These are phyloP conservation scores for Notocelia uddmanniana DNA, from an alignment of 2,888 invertebrate genomes.

Conservation along the genomic window DNA sequence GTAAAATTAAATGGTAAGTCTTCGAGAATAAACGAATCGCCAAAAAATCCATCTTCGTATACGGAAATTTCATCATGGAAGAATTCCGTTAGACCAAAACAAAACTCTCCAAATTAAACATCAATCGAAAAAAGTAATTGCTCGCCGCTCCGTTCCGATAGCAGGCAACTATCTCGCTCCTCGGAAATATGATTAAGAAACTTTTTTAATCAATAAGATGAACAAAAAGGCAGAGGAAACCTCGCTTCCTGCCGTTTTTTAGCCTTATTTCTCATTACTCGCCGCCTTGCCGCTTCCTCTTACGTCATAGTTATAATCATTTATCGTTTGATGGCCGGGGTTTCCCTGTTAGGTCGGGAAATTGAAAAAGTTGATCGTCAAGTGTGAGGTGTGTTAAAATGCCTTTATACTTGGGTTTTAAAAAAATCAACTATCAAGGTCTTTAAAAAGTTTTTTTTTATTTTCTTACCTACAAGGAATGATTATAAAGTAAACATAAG, in stretches of 20 bases:
- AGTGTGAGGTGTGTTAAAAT: constrained; percentile 40
- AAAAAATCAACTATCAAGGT: not conserved
- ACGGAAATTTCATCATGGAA: constrained; percentile 6
- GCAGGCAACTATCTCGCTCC: constrained; percentile 56
- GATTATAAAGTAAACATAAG: not conserved
- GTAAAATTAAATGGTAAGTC: not conserved
- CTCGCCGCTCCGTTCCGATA: constrained; percentile 53
- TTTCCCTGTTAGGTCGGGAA: constrained; percentile 65
- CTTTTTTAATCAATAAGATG: constrained; percentile 81
- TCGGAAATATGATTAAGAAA: constrained; percentile 77
- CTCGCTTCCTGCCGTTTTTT: constrained; percentile 45
- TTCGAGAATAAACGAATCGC: not conserved
- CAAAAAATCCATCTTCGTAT: constrained; percentile 6
- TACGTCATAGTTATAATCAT: constrained; percentile 81
- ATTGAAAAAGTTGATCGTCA: constrained; percentile 77
- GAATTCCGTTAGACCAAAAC: constrained; percentile 32
- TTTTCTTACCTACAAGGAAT: not conserved
- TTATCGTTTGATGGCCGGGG: constrained; percentile 81
- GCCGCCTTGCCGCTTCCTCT: constrained; percentile 71
- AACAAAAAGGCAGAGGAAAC: constrained; percentile 58
- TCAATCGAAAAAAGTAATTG: constrained; percentile 44
- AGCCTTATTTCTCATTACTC: constrained; percentile 74
- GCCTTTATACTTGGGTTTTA: not conserved
- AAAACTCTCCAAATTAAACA: constrained; percentile 41
- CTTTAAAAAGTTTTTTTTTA: no score